Evolutionary conservation across 2,888 invertebrate species (phyloP), one percentile per base, ranked within the genome.

Genomic region (Caenorhabditis sulstoni): DNA sequence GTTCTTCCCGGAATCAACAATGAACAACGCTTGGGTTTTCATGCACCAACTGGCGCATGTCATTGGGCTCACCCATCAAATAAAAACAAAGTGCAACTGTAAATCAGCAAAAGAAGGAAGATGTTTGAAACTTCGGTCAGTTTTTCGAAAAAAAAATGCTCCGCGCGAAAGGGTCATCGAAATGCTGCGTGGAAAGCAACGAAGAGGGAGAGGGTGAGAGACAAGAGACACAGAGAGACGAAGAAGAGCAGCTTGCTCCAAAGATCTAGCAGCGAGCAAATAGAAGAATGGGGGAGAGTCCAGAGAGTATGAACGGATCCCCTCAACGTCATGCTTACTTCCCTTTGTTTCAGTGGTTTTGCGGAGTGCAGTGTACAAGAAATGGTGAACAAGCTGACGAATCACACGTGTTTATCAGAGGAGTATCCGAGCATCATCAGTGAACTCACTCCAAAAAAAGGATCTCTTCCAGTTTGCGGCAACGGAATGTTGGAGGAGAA

Each of bases 31-130:
- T 1, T 73, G 71, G 50, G 80, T 85, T n/a, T 79, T 85, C 29
- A 80, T 85, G 41, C 85, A 85, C 55, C 83, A 84, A 65, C n/a
- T 85, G 12, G 83, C 83, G 23, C 85, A 85, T 75, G 71, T 85
- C 0, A 68, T 83, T 14, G 85, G 85, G 12, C 64, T 85, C 14
- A 75, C 78, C 11, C 85, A 85, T 61, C 75, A 85, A 61, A 65
- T 62, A 11, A 76, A 58, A 67, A 74, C 79, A 29, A 74, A 76
- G 16, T 85, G 85, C 50, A 49, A 66, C 37, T 85, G 85, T 45
- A 62, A 68, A 20, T 39, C 66, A 44, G 70, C 49, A 45, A 74
- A 81, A n/a, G 45, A 74, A 23, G 71, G 76, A 49, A 82, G 79
- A 23, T 85, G 85, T 57, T 64, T 85, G 11, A 66, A 82, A 67